Percentiles rank a stretch among this genome's conserved stretches.
phyloP scores from a whole-genome alignment of 2,113 vertebrate species.

The Myrmecobius fasciatus region DNA sequence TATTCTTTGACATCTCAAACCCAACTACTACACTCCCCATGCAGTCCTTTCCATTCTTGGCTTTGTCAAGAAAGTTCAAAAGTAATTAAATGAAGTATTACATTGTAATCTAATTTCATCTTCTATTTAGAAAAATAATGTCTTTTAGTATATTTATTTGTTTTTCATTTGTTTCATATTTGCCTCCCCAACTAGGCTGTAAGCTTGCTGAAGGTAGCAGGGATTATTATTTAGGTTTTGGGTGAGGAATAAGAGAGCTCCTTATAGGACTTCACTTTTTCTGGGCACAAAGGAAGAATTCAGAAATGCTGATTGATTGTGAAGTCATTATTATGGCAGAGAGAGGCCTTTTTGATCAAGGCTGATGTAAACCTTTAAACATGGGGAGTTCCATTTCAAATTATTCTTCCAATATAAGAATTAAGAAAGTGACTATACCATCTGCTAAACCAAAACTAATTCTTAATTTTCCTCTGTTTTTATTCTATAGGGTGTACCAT shows the following conservation, averaged over 20 bases:
- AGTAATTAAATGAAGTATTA: neutral
- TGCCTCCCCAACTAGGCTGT: neutral
- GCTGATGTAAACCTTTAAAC: neutral
- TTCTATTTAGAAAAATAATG: neutral
- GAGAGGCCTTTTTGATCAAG: neutral
- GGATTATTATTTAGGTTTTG: neutral
- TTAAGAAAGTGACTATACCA: neutral
- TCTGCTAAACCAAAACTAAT: neutral
- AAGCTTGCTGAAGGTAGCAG: neutral
- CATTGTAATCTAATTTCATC: neutral
- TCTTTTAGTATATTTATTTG: neutral
- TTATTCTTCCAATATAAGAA: neutral
- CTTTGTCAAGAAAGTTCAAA: neutral
- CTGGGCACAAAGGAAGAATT: neutral
- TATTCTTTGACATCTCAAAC: neutral
- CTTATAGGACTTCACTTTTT: neutral
- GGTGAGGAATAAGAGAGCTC: neutral
- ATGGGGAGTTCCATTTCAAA: neutral
- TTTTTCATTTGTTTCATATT: neutral
- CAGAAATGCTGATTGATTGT: neutral
- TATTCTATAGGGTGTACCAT: conserved; percentile 89
- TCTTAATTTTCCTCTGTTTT: conserved; percentile 36
- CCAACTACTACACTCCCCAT: neutral
- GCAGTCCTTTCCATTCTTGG: neutral
- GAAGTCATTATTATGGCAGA: neutral